Conservation (phyloP, 2,113 vertebrate species). For the Circaetus cinerascens region DNA sequence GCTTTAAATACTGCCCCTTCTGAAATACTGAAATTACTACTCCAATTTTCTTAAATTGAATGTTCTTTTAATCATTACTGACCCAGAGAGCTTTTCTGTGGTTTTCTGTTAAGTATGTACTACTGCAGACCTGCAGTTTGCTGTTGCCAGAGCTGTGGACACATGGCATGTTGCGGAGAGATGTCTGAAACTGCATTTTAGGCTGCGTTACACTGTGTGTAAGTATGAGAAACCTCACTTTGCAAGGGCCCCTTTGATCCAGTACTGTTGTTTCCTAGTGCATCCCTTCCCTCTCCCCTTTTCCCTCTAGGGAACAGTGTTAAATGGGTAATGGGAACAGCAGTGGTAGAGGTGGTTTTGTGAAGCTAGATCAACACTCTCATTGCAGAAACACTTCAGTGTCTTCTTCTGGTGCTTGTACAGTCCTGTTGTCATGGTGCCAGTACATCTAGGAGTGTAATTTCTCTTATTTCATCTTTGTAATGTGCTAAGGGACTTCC, state of each 20-base stretch:
- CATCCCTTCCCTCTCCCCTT: not conserved
- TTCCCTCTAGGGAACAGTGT: not conserved
- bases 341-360: not conserved
- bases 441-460: not conserved
- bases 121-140: not conserved
- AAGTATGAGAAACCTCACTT: not conserved
- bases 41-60: not conserved
- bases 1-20: not conserved
- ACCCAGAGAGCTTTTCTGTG: not conserved
- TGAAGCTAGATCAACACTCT: not conserved
- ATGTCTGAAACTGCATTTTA: not conserved
- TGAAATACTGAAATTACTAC: not conserved
- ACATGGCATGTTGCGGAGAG: rapidly evolving
- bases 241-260: not conserved
- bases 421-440: not conserved
- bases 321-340: not conserved
- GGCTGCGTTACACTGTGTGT: not conserved
- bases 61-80: not conserved
- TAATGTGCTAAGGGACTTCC: not conserved
- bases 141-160: not conserved
- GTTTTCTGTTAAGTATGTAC: not conserved
- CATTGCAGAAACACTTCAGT: not conserved
- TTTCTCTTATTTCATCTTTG: not conserved
- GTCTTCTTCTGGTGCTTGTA: not conserved
- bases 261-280: not conserved